Evolutionary conservation across 2,113 vertebrate genomes (phyloP).

Genomic region (Capreolus pygargus): DNA sequence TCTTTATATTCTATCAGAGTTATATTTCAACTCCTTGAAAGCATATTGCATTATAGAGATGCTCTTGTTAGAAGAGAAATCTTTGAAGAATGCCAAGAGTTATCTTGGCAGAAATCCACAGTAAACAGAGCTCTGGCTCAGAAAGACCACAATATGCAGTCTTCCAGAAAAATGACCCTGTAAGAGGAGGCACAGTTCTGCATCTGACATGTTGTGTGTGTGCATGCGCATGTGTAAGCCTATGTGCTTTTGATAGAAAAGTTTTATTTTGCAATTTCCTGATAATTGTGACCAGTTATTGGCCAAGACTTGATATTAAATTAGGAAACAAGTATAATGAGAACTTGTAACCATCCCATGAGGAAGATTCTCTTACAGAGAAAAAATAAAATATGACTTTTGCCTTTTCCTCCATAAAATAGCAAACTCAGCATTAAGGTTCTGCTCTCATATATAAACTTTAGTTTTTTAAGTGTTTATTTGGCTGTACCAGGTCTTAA

Average conservation of each 20-base stretch:
- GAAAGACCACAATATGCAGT: constrained; percentile 2
- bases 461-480: not conserved
- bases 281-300: not conserved
- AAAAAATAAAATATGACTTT: not conserved
- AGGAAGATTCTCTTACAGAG: not conserved
- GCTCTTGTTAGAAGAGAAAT: constrained; percentile 54
- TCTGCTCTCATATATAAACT: not conserved
- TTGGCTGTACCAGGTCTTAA: not conserved
- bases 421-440: not conserved
- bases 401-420: constrained; percentile 1
- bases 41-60: constrained; percentile 58
- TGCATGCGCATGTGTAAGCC: not conserved
- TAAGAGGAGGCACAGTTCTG: not conserved
- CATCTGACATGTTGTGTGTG: not conserved
- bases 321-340: constrained; percentile 18
- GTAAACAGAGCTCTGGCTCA: constrained; percentile 48
- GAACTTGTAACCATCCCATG: not conserved
- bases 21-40: constrained; percentile 65
- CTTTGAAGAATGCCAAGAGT: constrained; percentile 59
- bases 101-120: constrained; percentile 61
- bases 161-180: constrained; percentile 17
- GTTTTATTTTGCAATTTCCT: constrained; percentile 23
- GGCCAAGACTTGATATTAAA: constrained; percentile 12
- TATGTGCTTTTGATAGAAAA: not conserved
- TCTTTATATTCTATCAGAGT: constrained; percentile 53